Base-by-base conservation (phyloP, 64 coral and sea anemone species). In the Exaiptasia diaphana region DNA sequence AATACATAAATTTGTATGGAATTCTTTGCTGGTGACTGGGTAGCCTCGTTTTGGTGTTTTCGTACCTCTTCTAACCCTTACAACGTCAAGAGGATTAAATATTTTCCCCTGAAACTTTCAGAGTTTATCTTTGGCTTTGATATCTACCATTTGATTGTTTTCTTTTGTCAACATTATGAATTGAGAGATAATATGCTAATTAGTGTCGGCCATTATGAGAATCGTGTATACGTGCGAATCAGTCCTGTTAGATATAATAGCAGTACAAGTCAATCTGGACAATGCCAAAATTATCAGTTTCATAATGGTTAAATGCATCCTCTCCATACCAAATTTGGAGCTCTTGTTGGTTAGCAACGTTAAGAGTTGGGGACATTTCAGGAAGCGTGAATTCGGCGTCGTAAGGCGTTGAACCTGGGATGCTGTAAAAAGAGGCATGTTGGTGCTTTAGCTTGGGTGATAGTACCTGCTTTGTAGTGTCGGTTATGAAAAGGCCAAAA, bases 301-400 rank as follows among this genome's bases (percentile, higher is more conserved):
- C 75, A 39, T 53, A 21, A 3, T 0, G 3, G 29, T 78, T 41
- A 0, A 28, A 1, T 25, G 60, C 39, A 25, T 78, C 75, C 27
- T 78, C 75, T 40, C 75, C 75, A 26, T 60, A 78, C 75, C 75
- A 78, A 50, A 78, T 5, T 13, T 33, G 49, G 35, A 78, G 60
- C 36, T 29, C 48, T 58, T 78, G 75, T 5, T 14, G 32, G 24
- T 32, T 25, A 37, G 37, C 21, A 0, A 60, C 36, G 0, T 6
- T 24, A 8, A 39, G 20, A 8, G 75, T 30, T 11, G 40, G 40
- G 23, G 29, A 17, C 20, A 78, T 32, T 26, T 23, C 38, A 26
- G 75, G 57, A 31, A 78, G 53, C n/a, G 43, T 55, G 17, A 78
- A 15, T 58, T 61, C 75, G 34, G 54, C 20, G 17, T 53, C 53